Conservation (phyloP, 2,113 vertebrate genomes). For the Erythrocercus mccallii region DNA sequence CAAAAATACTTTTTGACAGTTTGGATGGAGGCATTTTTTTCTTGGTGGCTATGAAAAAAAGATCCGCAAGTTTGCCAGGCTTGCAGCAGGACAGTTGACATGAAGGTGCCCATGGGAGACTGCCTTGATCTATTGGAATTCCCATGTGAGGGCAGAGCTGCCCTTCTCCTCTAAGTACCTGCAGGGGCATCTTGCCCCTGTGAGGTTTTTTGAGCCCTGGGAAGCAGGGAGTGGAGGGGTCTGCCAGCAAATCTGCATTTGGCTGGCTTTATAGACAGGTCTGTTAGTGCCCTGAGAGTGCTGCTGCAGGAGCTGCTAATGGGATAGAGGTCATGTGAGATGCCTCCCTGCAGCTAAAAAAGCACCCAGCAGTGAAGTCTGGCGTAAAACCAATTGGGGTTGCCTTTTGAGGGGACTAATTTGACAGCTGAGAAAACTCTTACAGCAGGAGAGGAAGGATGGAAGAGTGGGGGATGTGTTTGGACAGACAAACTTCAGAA, state of each 20-base stretch:
- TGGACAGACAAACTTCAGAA: background rate
- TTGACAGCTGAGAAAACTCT: background rate
- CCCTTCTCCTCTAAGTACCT: background rate
- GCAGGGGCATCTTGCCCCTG: background rate
- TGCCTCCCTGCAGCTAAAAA: background rate
- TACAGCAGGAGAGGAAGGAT: background rate
- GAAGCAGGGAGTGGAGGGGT: background rate
- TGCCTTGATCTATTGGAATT: background rate
- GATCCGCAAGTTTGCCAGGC: background rate
- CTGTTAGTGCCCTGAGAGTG: background rate
- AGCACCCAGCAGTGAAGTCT: background rate
- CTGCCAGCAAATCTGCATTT: background rate
- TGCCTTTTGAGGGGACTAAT: background rate
- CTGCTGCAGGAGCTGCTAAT: background rate
- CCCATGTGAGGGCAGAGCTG: background rate
- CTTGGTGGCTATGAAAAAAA: background rate
- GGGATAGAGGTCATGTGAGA: background rate
- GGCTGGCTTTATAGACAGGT: background rate
- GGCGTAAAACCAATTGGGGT: background rate
- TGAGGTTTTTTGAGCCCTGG: background rate
- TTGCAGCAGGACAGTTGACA: background rate
- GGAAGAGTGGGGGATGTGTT: background rate
- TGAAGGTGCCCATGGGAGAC: background rate
- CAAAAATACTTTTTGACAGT: background rate
- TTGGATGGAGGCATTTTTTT: background rate